Conservation (phyloP, 2,113 vertebrate species). For the rat (Rattus norvegicus) region DNA sequence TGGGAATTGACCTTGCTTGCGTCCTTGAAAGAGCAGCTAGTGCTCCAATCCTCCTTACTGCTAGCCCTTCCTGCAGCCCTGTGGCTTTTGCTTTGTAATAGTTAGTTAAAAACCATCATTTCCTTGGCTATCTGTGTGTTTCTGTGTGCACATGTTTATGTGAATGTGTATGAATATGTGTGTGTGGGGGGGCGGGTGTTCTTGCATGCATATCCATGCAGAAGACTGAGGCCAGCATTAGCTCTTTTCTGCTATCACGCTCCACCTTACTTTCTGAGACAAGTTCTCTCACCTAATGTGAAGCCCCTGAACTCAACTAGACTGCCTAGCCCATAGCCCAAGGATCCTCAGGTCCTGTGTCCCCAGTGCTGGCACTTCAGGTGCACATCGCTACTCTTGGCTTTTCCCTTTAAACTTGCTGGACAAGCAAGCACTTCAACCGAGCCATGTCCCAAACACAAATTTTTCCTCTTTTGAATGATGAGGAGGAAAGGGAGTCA, state of each 20-base stretch:
- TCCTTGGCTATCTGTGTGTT: background rate
- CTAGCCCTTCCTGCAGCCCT: background rate
- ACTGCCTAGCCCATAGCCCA: background rate
- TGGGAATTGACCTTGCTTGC: background rate
- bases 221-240: background rate
- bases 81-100: background rate
- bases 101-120: background rate
- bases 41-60: background rate
- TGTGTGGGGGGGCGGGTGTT: no score
- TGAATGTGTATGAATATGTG: no score
- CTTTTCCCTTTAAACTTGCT: background rate
- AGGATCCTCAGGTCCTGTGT: background rate
- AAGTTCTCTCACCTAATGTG: background rate
- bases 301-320: background rate
- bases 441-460: background rate
- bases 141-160: no score
- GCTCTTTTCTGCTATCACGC: background rate
- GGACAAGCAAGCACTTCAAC: background rate
- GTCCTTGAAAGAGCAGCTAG: background rate
- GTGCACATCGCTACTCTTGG: background rate
- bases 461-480: background rate
- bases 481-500: background rate
- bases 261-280: background rate
- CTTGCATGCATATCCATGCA: no score
- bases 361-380: background rate